Evolutionary conservation across 2,888 invertebrate genomes (phyloP), one percentile per base, ranked within the genome.

Genomic region (Malthinus flaveolus): DNA sequence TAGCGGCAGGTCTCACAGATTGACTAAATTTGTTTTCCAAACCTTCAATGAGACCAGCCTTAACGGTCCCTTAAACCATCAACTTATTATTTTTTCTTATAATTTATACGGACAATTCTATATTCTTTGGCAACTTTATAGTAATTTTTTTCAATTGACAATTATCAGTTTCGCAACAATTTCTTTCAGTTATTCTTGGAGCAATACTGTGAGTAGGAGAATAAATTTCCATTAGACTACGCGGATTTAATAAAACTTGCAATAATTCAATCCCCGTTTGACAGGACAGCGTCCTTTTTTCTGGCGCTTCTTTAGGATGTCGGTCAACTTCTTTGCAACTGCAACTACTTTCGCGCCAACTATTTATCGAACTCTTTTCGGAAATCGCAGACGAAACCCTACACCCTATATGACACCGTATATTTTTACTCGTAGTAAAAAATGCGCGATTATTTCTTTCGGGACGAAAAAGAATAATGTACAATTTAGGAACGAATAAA

Each of bases 401-500:
- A 12, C 81, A 79, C 32, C 85, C 88, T 61, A 88, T 84, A 75
- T 88, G 88, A 73, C 87, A 87, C 45, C 88, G 35, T 31, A 90
- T 87, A 61, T 86, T 85, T 70, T 88, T 88, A 53, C 87, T 85
- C 1, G 90, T 90, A 6, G 88, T 87, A 78, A 90, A 90, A 63
- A 87, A 84, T 15, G 87, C 86, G 45, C 91, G 81, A 67, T 88
- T 89, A 78, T 92, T 92, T 71, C 86, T 85, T 78, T 90, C 88
- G 3, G 91, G 91, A 58, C 86, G 83, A 68, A 87, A 82, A 36
- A 90, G 74, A 64, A 91, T 90, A 69, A 90, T 88, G 76, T 89
- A 91, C 42, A 90, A 78, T 78, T 91, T 90, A 1, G 90, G 91
- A 62, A 88, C 81, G 78, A 91, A 90, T 56, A 91, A 82, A 65